A percentile compares a stretch with the other conserved stretches of the same genome.
phyloP scores from a whole-genome alignment of 92 coral and sea anemone genomes.

The Umimayanthus chanpuru region DNA sequence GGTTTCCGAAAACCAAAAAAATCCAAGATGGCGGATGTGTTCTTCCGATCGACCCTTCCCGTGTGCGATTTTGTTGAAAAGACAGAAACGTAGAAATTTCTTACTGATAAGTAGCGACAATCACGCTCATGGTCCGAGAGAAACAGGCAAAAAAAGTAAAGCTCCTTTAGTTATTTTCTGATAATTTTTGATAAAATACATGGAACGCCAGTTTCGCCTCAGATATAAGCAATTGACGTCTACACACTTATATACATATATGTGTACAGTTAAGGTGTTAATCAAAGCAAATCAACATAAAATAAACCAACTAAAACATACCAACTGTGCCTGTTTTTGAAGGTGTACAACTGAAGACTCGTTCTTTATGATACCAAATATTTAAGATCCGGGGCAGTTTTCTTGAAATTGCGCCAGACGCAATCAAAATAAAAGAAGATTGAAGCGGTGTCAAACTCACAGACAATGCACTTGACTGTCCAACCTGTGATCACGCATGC shows the following conservation, averaged over 20 bases:
- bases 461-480: conserved; percentile 2
- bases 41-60: too few species aligned
- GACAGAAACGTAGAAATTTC: too few species aligned
- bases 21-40: too few species aligned
- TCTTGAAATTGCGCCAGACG: neutral
- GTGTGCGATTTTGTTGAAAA: too few species aligned
- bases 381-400: neutral
- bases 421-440: neutral
- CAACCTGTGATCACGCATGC: conserved; percentile 8
- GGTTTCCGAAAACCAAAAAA: too few species aligned
- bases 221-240: neutral
- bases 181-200: neutral
- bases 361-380: neutral
- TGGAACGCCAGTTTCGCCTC: neutral
- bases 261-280: neutral
- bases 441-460: neutral
- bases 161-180: neutral
- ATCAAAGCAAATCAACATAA: neutral
- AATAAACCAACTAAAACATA: too few species aligned
- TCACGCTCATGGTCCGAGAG: neutral
- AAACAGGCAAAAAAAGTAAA: neutral
- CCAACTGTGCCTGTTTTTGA: neutral
- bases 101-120: too few species aligned
- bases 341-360: neutral
- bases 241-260: too few species aligned